Evolutionary conservation across 2,888 invertebrate species (phyloP).

Genomic region (Drosophila mimetica): DNA sequence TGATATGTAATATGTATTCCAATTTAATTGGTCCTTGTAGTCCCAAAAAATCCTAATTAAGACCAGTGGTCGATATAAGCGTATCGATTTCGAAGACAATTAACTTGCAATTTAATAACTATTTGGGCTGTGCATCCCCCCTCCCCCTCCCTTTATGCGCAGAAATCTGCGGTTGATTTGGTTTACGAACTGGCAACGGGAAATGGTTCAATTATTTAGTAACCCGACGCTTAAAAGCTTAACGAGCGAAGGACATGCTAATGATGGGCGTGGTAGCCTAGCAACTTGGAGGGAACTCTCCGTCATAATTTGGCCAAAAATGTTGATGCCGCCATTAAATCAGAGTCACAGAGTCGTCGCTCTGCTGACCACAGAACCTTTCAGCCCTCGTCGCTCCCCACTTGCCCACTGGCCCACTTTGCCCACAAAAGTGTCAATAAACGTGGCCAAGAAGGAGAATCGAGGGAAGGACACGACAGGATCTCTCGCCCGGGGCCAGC

Average conservation of each 20-base stretch:
- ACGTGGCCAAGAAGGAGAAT: conserved; percentile 16
- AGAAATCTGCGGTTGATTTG: conserved; percentile 52
- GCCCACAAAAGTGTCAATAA: conserved; percentile 45
- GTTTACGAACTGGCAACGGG: conserved; percentile 50
- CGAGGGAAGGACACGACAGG: not conserved
- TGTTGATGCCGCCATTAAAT: conserved; percentile 72
- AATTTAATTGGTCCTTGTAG: not conserved
- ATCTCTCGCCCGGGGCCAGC: conserved; percentile 7
- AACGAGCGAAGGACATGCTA: conserved; percentile 57
- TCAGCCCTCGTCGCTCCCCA: not conserved
- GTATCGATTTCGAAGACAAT: not conserved
- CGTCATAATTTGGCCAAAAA: conserved; percentile 69
- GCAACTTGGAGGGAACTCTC: conserved; percentile 5
- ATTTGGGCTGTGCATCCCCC: not conserved
- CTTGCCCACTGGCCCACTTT: not conserved
- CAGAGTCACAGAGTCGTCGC: conserved; percentile 17
- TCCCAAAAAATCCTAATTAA: not conserved
- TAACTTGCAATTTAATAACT: not conserved
- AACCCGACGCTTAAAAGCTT: conserved; percentile 64
- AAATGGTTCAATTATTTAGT: conserved; percentile 74
- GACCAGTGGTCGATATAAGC: not conserved
- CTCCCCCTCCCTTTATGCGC: not conserved
- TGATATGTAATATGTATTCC: not conserved
- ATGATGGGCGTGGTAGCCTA: conserved; percentile 45
- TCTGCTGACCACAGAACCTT: conserved; percentile 24